Percentiles rank a stretch among this genome's conserved stretches.
Evolutionary conservation across 2,888 invertebrate genomes (phyloP).

Genomic region (Lobophora halterata): DNA sequence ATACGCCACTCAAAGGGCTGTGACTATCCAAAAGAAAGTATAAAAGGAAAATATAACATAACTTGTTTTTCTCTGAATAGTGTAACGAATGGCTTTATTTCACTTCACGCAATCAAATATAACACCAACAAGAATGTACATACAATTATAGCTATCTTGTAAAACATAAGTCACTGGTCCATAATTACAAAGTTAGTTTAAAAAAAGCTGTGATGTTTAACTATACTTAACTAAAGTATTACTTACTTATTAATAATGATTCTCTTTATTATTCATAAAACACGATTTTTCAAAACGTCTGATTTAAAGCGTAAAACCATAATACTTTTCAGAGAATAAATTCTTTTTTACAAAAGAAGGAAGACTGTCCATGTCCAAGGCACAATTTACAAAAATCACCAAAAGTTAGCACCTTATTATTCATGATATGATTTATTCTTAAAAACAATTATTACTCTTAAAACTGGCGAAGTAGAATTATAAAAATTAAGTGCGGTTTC

Average conservation of each 20-base stretch:
- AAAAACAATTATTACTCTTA: constrained; percentile 29
- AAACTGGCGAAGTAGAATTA: constrained; percentile 20
- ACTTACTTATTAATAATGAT: constrained; percentile 49
- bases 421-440: constrained; percentile 31
- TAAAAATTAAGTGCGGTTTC: constrained; percentile 12
- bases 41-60: too few relatives aligned
- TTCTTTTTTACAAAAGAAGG: constrained; percentile 49
- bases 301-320: constrained; percentile 76
- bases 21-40: too few relatives aligned
- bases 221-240: constrained; percentile 28
- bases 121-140: constrained; percentile 32
- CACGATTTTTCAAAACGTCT: constrained; percentile 56
- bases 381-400: constrained; percentile 44
- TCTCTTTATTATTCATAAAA: constrained; percentile 39
- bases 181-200: constrained; percentile 45
- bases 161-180: constrained; percentile 43
- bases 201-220: constrained; percentile 44
- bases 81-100: background rate
- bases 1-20: too few relatives aligned
- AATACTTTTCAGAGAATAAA: constrained; percentile 63
- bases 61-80: too few relatives aligned
- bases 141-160: constrained; percentile 27
- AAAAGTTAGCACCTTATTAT: constrained; percentile 55
- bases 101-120: constrained; percentile 7
- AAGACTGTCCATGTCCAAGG: constrained; percentile 64